A percentile compares a stretch with the other conserved stretches of the same genome.
These are phyloP conservation scores for Caenorhabditis sp. DNA, from an alignment of 2,888 invertebrate species.

Conservation along the genomic window DNA sequence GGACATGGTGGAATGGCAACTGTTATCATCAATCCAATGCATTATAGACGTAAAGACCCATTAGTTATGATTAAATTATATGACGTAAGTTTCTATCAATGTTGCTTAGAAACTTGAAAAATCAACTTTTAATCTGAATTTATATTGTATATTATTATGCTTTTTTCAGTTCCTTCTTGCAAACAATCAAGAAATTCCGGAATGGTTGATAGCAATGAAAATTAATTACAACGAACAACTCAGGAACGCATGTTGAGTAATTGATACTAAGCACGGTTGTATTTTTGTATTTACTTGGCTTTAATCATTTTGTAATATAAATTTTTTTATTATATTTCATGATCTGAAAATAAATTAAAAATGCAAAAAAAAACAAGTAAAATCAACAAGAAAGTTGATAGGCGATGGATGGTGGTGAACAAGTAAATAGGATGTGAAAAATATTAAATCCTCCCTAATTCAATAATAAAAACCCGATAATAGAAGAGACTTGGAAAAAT, in stretches of 20 bases:
- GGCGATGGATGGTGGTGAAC: not conserved
- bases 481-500: conserved; percentile 36
- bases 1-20: conserved; percentile 29
- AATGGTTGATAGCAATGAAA: conserved; percentile 13
- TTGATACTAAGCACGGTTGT: no score
- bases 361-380: not conserved
- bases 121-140: no score
- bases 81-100: not conserved
- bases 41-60: not conserved
- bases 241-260: no score
- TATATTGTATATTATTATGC: no score
- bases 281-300: no score
- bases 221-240: no score
- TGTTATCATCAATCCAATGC: conserved; percentile 8
- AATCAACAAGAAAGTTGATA: conserved; percentile 1
- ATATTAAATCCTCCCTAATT: not conserved
- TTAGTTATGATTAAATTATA: not conserved
- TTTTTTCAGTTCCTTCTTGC: conserved; percentile 9
- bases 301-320: not conserved
- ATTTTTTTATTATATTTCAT: conserved; percentile 2
- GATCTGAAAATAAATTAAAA: conserved; percentile 2
- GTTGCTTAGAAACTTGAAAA: no score
- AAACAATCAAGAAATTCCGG: conserved; percentile 6
- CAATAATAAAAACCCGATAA: conserved; percentile 38
- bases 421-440: not conserved